Base-by-base conservation (phyloP, 2,888 invertebrate genomes). In the Ormia ochracea region DNA sequence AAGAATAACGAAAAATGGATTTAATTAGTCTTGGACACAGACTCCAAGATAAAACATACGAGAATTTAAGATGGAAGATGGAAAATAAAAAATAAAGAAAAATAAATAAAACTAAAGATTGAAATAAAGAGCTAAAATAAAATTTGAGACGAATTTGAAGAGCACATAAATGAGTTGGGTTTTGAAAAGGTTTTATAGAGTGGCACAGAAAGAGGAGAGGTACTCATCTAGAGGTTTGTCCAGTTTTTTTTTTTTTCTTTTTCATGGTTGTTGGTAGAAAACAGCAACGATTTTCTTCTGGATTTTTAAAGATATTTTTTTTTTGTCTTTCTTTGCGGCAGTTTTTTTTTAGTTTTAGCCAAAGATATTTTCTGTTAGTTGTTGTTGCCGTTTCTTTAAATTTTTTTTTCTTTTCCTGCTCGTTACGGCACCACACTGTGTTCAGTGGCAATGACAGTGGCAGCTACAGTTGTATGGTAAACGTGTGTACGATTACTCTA, bases 391-490 rank as follows among this genome's bases (percentile, higher is more conserved):
- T 52, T 63, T 33, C 36, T 33, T n/a, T n/a, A n/a, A n/a, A 9
- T 23, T 28, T 23, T 23, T 33, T 9, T 5, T 36, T 48, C 10
- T 23, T 58, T 68, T 41, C 61, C 73, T 73, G 68, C 72, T 80
- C 72, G 84, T 82, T 84, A 83, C 83, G 89, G 89, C 89, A 88
- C 88, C 89, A 89, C 87, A 89, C 89, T 89, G 89, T 86, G 89
- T 86, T 87, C 89, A 86, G 89, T 88, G 89, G 89, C 89, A 89
- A 89, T 89, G 89, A 87, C 88, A 88, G 88, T 88, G 88, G 88
- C 88, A 89, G 86, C 87, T 88, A 88, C 87, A 87, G 88, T 85
- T 85, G 88, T 86, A 80, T 82, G 74, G 82, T 76, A 83, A 75
- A 73, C 78, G 75, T 78, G 81, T 79, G 68, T 81, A 63, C 82